phyloP scores from a whole-genome alignment of 1,140 invertebrate species.

The Lepidurus apus region DNA sequence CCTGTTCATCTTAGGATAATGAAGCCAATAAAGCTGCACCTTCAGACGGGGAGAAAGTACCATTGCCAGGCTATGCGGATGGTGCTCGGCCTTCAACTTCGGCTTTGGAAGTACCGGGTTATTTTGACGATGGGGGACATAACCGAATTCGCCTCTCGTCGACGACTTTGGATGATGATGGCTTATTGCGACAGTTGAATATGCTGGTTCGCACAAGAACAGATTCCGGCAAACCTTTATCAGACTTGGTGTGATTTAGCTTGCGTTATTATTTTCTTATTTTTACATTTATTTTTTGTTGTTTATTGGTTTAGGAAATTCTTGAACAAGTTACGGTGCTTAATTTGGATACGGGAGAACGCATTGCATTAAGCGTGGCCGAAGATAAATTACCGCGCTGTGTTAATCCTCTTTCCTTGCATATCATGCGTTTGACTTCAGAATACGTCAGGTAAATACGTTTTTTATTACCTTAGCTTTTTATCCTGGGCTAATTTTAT shows the following conservation, averaged over 20 bases:
- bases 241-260: conserved; percentile 57
- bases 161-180: conserved; percentile 53
- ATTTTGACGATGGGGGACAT: conserved; percentile 53
- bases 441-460: conserved; percentile 64
- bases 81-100: background rate
- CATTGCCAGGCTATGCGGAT: background rate
- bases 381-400: conserved; percentile 85
- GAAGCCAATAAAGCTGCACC: conserved; percentile 25
- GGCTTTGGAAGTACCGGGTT: background rate
- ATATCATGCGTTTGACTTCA: conserved; percentile 88
- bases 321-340: conserved; percentile 85
- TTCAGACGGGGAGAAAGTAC: background rate
- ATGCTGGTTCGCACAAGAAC: conserved; percentile 73
- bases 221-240: conserved; percentile 74
- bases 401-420: conserved; percentile 84
- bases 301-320: conserved; percentile 61
- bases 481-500: background rate
- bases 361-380: conserved; percentile 77
- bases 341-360: conserved; percentile 89
- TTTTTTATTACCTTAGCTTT: background rate
- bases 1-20: conserved; percentile 34
- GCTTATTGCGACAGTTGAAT: conserved; percentile 60
- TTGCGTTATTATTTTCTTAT: conserved; percentile 9
- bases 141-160: conserved; percentile 38
- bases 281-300: background rate